Conservation (phyloP, 2,797 vertebrate genomes). For the Miichthys miiuy region DNA sequence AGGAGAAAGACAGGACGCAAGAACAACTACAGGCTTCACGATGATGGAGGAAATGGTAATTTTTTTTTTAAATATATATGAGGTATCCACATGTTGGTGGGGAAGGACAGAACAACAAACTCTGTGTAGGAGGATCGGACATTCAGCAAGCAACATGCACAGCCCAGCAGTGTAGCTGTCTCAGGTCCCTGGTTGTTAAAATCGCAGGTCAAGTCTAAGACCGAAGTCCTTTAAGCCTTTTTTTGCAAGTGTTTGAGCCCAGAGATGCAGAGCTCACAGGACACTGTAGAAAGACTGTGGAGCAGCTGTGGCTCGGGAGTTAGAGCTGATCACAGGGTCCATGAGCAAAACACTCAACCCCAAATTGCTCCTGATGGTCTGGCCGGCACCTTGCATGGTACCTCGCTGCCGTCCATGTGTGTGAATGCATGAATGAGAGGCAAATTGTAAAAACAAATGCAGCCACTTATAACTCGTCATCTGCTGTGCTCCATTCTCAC, state of each 20-base stretch:
- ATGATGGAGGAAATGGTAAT: slow-evolving; percentile 79
- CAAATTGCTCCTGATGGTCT: neutral
- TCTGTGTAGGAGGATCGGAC: slow-evolving; percentile 25
- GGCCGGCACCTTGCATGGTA: neutral
- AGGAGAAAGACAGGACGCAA: slow-evolving; percentile 80
- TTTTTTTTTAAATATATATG: slow-evolving; percentile 11
- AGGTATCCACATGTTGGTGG: slow-evolving; percentile 35
- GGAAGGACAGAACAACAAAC: slow-evolving; percentile 10
- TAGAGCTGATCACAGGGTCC: neutral
- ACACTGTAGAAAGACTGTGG: too few relatives aligned
- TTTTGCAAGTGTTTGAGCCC: neutral
- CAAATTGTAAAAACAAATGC: neutral
- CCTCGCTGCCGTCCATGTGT: neutral
- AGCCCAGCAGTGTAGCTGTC: neutral
- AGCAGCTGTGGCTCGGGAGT: neutral
- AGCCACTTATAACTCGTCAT: neutral
- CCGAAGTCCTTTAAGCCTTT: neutral
- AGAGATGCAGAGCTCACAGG: neutral
- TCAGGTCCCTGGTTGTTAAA: neutral
- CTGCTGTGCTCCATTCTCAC: neutral
- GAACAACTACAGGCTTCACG: slow-evolving; percentile 74
- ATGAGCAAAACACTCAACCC: too few relatives aligned
- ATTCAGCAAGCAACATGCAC: neutral
- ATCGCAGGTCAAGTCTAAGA: neutral
- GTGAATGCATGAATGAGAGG: neutral